Base-by-base conservation (phyloP, 2,797 vertebrate genomes). In the Anguilla obscura region DNA sequence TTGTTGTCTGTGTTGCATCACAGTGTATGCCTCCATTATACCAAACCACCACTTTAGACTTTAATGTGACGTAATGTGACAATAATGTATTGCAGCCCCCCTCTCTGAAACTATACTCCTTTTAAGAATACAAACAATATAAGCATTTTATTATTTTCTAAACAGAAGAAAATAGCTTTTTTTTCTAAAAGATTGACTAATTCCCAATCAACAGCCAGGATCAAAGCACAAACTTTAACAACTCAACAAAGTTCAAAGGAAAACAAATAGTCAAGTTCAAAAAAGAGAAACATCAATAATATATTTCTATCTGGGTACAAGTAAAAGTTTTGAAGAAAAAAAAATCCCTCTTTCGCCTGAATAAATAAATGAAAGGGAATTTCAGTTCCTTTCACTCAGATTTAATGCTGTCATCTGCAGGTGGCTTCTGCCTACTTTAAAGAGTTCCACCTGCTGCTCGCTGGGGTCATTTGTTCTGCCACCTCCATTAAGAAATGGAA, bases 401-500 rank as follows among this genome's bases (percentile, higher is more conserved):
- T 84, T 40, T 50, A 50, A 74, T 14, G 30, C 30, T 18, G 36
- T 86, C 76, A 88, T 87, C 92, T 95, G 89, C 93, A 98, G 98
- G 97, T 98, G 91, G 98, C 97, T 48, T 94, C 95, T 50, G 86
- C 95, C 90, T 98, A 98, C 94, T 99, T 99, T 92, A 98, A 97
- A 95, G 97, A 99, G 90, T 99, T 98, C 93, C 97, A 98, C 91
- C 92, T 99, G 63, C 88, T 99, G 60, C 90, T 99, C 88, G 95
- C 96, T 88, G 98, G 98, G 87, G 96, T 99, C 85, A 97, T 97
- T 93, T 98, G 98, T 92, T 95, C 98, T 89, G 97, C 97, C 91
- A 97, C 98, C 0, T 97, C 98, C 88, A 97, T 98, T 90, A 97
- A 98, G 94, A 98, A 99, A 93, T 99, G 98, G 98, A 97, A 98